Conservation (phyloP, 2,797 vertebrate genomes). For the Geotria australis region DNA sequence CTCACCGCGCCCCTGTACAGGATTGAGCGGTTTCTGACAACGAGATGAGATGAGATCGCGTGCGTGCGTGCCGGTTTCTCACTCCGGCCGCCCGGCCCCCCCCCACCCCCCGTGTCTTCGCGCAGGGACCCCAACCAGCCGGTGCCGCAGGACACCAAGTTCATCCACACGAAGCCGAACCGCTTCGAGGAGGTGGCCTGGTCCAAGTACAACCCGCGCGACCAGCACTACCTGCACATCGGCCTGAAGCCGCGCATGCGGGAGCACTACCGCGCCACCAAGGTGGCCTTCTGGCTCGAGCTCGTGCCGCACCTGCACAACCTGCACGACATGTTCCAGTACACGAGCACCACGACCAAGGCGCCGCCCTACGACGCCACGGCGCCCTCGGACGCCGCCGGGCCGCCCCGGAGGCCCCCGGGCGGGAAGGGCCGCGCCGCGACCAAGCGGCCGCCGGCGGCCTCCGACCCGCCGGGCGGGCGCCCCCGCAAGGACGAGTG, state of each 20-base stretch:
- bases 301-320: conserved; percentile 62
- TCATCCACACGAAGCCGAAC: conserved; percentile 82
- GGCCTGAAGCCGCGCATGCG: conserved; percentile 56
- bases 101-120: background rate
- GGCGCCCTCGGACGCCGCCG: conserved; percentile 13
- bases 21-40: too few species aligned
- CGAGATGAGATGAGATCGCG: too few species aligned
- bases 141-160: conserved; percentile 74
- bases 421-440: conserved; percentile 11
- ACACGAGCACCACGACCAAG: conserved; percentile 37
- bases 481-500: conserved; percentile 21
- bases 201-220: conserved; percentile 79
- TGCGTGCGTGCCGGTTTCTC: too few species aligned
- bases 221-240: conserved; percentile 76
- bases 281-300: conserved; percentile 79
- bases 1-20: too few species aligned
- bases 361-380: conserved; percentile 57
- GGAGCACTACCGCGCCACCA: conserved; percentile 72
- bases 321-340: conserved; percentile 26
- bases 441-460: conserved; percentile 26
- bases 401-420: conserved; percentile 3
- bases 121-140: conserved; percentile 56
- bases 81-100: too few species aligned
- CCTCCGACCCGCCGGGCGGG: conserved; percentile 17
- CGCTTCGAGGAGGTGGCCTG: conserved; percentile 83